phyloP scores from a whole-genome alignment of 2,888 invertebrate genomes.

The Stenodera caucasica region DNA sequence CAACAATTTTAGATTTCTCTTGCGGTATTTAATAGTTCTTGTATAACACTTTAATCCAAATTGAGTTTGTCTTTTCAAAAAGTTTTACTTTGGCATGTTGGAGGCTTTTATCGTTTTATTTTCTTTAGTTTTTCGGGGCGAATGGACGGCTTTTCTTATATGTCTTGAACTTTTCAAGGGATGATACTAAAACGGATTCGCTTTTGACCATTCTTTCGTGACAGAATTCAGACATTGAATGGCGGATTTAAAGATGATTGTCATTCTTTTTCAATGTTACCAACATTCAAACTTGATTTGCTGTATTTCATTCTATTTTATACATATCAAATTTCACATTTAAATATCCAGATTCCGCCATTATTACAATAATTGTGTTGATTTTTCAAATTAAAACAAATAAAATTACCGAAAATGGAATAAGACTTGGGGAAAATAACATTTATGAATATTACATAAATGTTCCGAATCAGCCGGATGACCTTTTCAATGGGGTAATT shows the following conservation, averaged over 20 bases:
- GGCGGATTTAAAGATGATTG: conserved; percentile 18
- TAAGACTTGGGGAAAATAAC: not conserved
- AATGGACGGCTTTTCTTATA: conserved; percentile 40
- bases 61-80: conserved; percentile 49
- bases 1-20: conserved; percentile 29
- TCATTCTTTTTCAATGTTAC: conserved; percentile 16
- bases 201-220: conserved; percentile 47
- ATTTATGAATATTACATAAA: conserved; percentile 1
- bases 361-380: not conserved
- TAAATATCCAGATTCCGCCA: not conserved
- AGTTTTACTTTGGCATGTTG: conserved; percentile 41
- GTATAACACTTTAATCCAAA: conserved; percentile 51
- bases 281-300: conserved; percentile 6
- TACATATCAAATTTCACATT: conserved; percentile 14
- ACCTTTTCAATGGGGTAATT: not conserved
- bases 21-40: conserved; percentile 42
- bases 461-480: not conserved
- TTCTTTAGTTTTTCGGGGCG: conserved; percentile 36
- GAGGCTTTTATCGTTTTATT: conserved; percentile 42
- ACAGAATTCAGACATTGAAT: conserved; percentile 29
- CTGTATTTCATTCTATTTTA: not conserved
- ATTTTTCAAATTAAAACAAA: conserved; percentile 2
- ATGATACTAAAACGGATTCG: conserved; percentile 48
- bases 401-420: not conserved
- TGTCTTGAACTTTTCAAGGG: conserved; percentile 45